Evolutionary conservation across 1,140 invertebrate species (phyloP).

Genomic region (Papilio glaucus): DNA sequence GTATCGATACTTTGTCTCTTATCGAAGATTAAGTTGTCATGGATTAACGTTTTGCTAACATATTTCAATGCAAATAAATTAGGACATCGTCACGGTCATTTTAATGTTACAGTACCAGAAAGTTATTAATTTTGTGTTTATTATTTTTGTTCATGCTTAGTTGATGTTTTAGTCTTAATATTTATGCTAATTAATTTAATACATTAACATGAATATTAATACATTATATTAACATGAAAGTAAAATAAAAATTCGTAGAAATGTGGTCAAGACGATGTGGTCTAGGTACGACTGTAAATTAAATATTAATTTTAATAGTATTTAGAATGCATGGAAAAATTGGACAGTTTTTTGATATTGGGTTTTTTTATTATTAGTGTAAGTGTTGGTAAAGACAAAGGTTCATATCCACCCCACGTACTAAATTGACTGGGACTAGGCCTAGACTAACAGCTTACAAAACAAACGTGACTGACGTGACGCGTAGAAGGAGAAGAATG

Average conservation of each 20-base stretch:
- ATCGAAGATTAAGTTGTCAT: conserved; percentile 23
- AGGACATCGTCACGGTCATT: conserved; percentile 9
- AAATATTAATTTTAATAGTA: too few relatives aligned
- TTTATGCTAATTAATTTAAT: background rate
- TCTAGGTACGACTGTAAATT: background rate
- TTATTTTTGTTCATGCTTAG: background rate
- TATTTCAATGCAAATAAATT: conserved; percentile 16
- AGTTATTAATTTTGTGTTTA: background rate
- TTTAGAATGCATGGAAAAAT: background rate
- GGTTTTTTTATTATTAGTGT: too few relatives aligned
- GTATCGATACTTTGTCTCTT: background rate
- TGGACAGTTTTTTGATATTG: background rate
- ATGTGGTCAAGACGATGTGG: background rate
- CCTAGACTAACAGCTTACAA: too few relatives aligned
- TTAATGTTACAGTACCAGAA: background rate
- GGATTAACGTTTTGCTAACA: conserved; percentile 29
- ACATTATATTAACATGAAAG: background rate
- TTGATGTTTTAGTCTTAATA: background rate
- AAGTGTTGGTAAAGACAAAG: too few relatives aligned
- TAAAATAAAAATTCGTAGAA: background rate
- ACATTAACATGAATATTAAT: too few relatives aligned
- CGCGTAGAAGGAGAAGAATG: too few relatives aligned
- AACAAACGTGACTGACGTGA: too few relatives aligned
- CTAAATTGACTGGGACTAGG: too few relatives aligned
- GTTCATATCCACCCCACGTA: too few relatives aligned